Conservation (phyloP, 2,888 invertebrate genomes). For the Lapara coniferarum region DNA sequence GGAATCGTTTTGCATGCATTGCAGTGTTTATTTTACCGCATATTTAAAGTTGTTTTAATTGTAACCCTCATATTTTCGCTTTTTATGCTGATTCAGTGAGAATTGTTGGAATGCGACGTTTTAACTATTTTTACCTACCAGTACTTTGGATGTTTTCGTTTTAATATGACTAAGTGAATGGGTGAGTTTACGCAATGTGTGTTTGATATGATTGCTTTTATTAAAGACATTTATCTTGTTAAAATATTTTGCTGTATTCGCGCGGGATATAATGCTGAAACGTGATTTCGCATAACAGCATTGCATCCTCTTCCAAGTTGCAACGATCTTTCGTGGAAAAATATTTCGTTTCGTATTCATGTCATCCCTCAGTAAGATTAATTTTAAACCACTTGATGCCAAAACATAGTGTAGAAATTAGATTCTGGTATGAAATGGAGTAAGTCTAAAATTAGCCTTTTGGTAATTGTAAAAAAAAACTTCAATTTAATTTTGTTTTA, state of each 20-base stretch:
- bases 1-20: constrained; percentile 53
- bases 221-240: constrained; percentile 16
- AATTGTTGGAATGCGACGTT: not conserved
- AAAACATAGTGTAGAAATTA: no score
- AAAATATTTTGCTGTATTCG: not conserved
- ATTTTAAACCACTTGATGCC: no score
- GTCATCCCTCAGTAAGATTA: not conserved
- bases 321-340: not conserved
- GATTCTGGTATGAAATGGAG: no score
- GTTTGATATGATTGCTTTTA: constrained; percentile 10
- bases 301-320: not conserved
- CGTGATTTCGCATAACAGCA: constrained; percentile 11
- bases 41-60: constrained; percentile 32
- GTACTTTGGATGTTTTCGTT: not conserved
- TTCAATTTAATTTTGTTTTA: no score
- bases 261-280: not conserved
- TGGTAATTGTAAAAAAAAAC: no score
- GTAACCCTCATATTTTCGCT: constrained; percentile 28
- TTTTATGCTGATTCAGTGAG: constrained; percentile 7
- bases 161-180: constrained; percentile 9
- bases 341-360: not conserved
- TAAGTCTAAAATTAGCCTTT: no score
- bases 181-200: not conserved
- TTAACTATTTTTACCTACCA: constrained; percentile 12
- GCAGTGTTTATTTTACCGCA: constrained; percentile 43